Evolutionary conservation across 2,113 vertebrate species (phyloP), one percentile per base, ranked within the genome.

Genomic region (Psittacus erithacus): DNA sequence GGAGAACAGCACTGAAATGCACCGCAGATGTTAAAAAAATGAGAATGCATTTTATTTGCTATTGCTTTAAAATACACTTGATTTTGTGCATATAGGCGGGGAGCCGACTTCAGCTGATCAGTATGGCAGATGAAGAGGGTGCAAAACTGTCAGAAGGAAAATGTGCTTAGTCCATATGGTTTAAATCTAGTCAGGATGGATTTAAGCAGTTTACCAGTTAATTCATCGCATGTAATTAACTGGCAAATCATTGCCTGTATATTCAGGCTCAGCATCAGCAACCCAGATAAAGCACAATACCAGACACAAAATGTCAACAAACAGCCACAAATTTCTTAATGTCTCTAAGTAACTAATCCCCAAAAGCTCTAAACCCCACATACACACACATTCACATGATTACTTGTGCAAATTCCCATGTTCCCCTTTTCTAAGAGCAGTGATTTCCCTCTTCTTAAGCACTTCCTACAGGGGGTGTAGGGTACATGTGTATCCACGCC

Each of bases 401-500:
- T 28, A 29, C 25, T 69, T 69, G 17, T n/a, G 41, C 39, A 76
- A 86, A 10, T 27, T 47, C 35, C 52, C 20, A 4, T 2, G 24
- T 60, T 67, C 62, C 35, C 41, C 62, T 68, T 82, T 49, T 12
- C 50, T 20, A 22, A 9, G 7, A 47, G 8, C 59, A 59, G 49
- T 11, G 15, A 2, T 35, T 82, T 22, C 55, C 11, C 13, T 25
- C 0, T 23, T 53, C 13, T 35, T 38, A 67, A 4, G 2, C 7
- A 3, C 11, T 38, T 69, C 31, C 16, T 3, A 2, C 55, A 74
- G 50, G 12, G 74, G 8, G 3, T 13, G 15, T 3, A 53, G 53
- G 16, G 23, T 38, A 53, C 0, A 0, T 44, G 35, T 18, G 53
- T 11, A 7, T 2, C 20, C 39, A 64, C 2, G 1, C 2, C 49